Evolutionary conservation across 1,140 invertebrate genomes (phyloP).

Genomic region (Chrysopa pallens): DNA sequence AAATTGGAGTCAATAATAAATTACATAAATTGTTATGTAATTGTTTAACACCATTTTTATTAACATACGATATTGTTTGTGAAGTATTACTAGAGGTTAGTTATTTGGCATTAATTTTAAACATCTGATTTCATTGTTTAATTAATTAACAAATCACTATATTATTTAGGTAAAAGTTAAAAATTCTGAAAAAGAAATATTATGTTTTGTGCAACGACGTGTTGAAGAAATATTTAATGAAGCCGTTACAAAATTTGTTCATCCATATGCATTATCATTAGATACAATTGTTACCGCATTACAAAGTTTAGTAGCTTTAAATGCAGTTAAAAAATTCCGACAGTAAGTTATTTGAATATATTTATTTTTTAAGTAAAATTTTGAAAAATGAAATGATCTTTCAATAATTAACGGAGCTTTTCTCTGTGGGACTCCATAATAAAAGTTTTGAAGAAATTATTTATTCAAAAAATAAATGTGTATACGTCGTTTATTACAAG

Average conservation of each 20-base stretch:
- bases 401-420: too few species aligned
- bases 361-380: too few species aligned
- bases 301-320: constrained; percentile 17
- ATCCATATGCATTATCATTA: constrained; percentile 39
- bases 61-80: constrained; percentile 23
- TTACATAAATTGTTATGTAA: constrained; percentile 26
- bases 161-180: constrained; percentile 14
- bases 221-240: constrained; percentile 24
- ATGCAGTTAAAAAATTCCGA: constrained; percentile 17
- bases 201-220: constrained; percentile 26
- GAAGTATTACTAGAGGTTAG: constrained; percentile 22
- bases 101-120: constrained; percentile 10
- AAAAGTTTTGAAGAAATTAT: too few species aligned
- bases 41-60: constrained; percentile 28
- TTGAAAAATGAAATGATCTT: too few species aligned
- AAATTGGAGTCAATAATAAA: constrained; percentile 22
- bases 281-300: constrained; percentile 29
- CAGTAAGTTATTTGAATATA: constrained; percentile 16
- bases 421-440: too few species aligned
- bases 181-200: constrained; percentile 23
- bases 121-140: too few species aligned
- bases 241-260: constrained; percentile 19
- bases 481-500: too few species aligned
- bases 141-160: constrained; percentile 12
- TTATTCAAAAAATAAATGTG: too few species aligned